Evolutionary conservation across 2,888 invertebrate species (phyloP), one percentile per base, ranked within the genome.

Genomic region (Cyaniris semiargus): DNA sequence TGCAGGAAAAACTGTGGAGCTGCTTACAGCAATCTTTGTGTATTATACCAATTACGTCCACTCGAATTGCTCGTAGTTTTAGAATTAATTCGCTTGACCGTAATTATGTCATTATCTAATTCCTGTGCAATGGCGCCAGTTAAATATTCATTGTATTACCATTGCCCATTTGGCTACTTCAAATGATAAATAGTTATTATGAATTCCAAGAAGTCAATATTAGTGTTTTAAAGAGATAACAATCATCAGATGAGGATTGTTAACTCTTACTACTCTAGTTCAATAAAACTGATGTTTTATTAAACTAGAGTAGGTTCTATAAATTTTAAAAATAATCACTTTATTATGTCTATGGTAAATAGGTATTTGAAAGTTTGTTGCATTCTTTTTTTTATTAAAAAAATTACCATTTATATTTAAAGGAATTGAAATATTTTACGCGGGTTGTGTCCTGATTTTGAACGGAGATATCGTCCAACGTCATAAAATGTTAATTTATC

Each of bases 401-500:
- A 15, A 74, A 74, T 23, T 13, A 72, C n/a, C 18, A 66, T 5
- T 1, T 76, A 76, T 77, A 72, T 76, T 75, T 66, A 75, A 78
- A 79, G 48, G 75, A 79, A 78, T 79, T 76, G 77, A 44, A 77
- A 70, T 74, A 77, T 76, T 77, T 13, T 2, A 4, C 44, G 72
- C 72, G 2, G 23, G 23, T 5, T 72, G 58, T 71, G 48, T 72
- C 79, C 79, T 76, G 81, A 81, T 80, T 76, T 90, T 90, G 90
- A 92, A 89, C 89, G 89, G 88, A 91, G 93, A 94, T 93, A 92
- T 85, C 86, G 85, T 86, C 86, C 86, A 86, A 89, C 84, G 84
- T 90, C 90, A 90, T 92, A 93, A 93, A 91, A 94, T 93, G 92
- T 91, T 91, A 93, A 93, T 94, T 93, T 92, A 93, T 91, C 88